Base-by-base conservation (phyloP, 2,888 invertebrate genomes). In the Athripsodes cinereus region DNA sequence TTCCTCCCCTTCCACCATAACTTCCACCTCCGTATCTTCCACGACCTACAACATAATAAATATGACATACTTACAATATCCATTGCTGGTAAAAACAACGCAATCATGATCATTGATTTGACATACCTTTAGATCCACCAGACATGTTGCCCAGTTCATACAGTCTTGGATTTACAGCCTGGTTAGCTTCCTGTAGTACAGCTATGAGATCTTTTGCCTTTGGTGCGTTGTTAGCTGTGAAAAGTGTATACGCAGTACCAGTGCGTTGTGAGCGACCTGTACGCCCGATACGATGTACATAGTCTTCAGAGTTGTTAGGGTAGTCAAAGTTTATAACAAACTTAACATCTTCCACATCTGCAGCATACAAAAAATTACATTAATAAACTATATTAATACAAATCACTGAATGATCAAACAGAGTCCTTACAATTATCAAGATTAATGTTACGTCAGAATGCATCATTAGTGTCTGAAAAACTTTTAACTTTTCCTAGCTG, bases 281-380 rank as follows among this genome's bases (percentile, higher is more conserved):
- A 66, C 97, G 88, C 26, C 97, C 97, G 71, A 97, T 98, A 64
- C 97, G 88, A 69, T 95, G 94, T 63, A 97, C 95, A 77, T 97
- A 97, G 77, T 97, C 97, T 78, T 97, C 97, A 2, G 95, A 95
- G 74, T 92, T 93, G 72, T 92, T 92, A 58, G 97, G 97, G 76
- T 96, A 97, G 78, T 97, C 97, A 82, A 90, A 96, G 84, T 97
- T 98, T 81, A 98, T 95, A 69, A 98, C 97, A 83, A 93, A 96
- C 82, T 96, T 96, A 73, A 97, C 96, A 81, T 98, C 97, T 74
- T 96, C 95, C 75, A 97, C 96, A 85, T 98, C 97, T 97, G 83
- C 66, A 66, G 31, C 65, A 64, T 61, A 46, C 22, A 40, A 40
- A 16, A 3, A 2, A 40, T 3, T 40, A n/a, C n/a, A n/a, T n/a